These are phyloP conservation scores for Stichodactyla mertensii DNA, from an alignment of 64 coral and sea anemone genomes.

Conservation along the genomic window DNA sequence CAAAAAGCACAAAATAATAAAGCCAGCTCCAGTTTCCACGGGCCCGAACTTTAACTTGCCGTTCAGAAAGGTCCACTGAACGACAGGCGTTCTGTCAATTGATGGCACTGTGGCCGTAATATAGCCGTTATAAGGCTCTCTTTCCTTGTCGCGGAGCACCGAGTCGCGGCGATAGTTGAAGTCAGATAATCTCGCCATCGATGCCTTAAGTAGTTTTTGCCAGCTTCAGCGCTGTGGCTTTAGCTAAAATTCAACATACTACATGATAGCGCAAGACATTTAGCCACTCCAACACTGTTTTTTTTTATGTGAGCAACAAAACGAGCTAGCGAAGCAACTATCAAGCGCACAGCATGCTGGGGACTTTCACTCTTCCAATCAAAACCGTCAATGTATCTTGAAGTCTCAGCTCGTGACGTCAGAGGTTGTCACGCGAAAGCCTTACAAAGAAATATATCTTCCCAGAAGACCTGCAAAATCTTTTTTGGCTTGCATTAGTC, in stretches of 20 bases:
- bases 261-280: background rate
- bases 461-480: background rate
- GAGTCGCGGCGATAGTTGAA: slow-evolving; percentile 29
- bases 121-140: slow-evolving; percentile 91
- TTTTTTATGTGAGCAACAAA: slow-evolving; percentile 14
- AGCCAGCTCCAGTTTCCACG: slow-evolving; percentile 76
- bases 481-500: background rate
- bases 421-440: background rate
- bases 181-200: slow-evolving; percentile 27
- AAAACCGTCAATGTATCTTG: slow-evolving; percentile 3
- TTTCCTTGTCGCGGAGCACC: slow-evolving; percentile 71
- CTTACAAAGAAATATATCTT: background rate
- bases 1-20: slow-evolving; percentile 70
- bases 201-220: background rate
- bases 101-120: slow-evolving; percentile 79
- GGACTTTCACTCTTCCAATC: background rate
- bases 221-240: background rate
- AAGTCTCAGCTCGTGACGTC: slow-evolving; percentile 8
- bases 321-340: background rate
- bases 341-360: background rate
- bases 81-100: slow-evolving; percentile 72
- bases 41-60: slow-evolving; percentile 85
- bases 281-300: background rate
- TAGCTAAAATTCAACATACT: slow-evolving; percentile 9
- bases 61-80: slow-evolving; percentile 80